A percentile compares a stretch with the other conserved stretches of the same genome.
phyloP scores from a whole-genome alignment of 35 echinoderm and acorn worm species.

The Ophiothrix spiculata region DNA sequence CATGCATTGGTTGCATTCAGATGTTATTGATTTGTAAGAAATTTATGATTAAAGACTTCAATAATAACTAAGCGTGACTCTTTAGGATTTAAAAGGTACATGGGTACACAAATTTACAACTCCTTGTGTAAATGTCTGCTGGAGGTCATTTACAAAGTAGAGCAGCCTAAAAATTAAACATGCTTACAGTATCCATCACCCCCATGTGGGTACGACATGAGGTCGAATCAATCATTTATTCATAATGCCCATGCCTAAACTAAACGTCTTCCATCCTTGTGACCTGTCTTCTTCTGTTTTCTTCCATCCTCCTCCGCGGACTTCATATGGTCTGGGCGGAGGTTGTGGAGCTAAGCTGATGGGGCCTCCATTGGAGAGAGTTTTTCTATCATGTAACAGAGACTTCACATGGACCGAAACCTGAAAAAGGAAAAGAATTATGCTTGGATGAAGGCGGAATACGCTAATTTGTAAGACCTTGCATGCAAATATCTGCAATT shows the following conservation, averaged over 20 bases:
- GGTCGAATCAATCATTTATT: background rate
- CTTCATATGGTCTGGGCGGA: constrained; percentile 52
- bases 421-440: constrained; percentile 25
- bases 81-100: no score
- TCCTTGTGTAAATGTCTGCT: background rate
- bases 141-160: background rate
- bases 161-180: background rate
- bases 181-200: background rate
- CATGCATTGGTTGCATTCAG: no score
- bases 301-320: constrained; percentile 76
- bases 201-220: background rate
- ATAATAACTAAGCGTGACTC: no score
- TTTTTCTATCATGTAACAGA: constrained; percentile 59
- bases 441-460: no score
- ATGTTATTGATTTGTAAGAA: no score
- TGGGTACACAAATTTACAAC: no score
- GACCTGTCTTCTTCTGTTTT: constrained; percentile 27
- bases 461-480: no score
- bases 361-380: constrained; percentile 34
- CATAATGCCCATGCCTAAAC: constrained; percentile 48
- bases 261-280: constrained; percentile 70
- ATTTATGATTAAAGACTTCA: no score
- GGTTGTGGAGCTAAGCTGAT: constrained; percentile 52
- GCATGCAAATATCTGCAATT: no score
- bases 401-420: constrained; percentile 69